Evolutionary conservation across 2,797 vertebrate species (phyloP), one percentile per base, ranked within the genome.

Genomic region (Sphenodon punctatus): DNA sequence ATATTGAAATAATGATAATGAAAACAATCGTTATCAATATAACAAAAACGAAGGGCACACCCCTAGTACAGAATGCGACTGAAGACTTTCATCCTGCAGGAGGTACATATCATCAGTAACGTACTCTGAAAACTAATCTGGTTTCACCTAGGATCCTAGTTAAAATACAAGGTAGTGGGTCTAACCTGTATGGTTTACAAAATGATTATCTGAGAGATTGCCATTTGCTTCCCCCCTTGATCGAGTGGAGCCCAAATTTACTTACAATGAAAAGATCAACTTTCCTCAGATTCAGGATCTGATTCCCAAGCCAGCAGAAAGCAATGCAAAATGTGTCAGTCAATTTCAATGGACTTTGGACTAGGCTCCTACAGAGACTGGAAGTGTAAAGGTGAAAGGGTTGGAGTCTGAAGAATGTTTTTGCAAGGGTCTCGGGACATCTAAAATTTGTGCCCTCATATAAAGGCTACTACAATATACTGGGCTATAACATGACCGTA

Each of bases 251-350:
- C 25, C 46, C 27, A 25, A 13, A 36, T 27, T 30, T 45, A n/a
- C 15, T 1, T 0, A n/a, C 20, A 12, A 4, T n/a, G n/a, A n/a
- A n/a, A n/a, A n/a, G n/a, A n/a, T n/a, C n/a, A n/a, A n/a, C n/a
- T n/a, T n/a, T n/a, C n/a, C n/a, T n/a, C n/a, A n/a, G n/a, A n/a
- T n/a, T n/a, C n/a, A n/a, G 3, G 45, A 7, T 7, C 19, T 72
- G 11, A 10, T 68, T 25, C 46, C 23, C 4, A 74, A 41, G 3
- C 14, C 4, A 30, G 1, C 5, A 0, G 6, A 36, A 3, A 1
- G 6, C 36, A 3, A 19, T 4, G 4, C n/a, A 3, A 2, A 38
- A 2, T 5, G 41, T 17, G 20, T 0, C 0, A 19, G 32, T 20
- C 32, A 10, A 19, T 25, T 38, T 16, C 14, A 0, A 8, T 0